Base-by-base conservation (phyloP, 2,888 invertebrate species). In the Gymnocheta viridis region DNA sequence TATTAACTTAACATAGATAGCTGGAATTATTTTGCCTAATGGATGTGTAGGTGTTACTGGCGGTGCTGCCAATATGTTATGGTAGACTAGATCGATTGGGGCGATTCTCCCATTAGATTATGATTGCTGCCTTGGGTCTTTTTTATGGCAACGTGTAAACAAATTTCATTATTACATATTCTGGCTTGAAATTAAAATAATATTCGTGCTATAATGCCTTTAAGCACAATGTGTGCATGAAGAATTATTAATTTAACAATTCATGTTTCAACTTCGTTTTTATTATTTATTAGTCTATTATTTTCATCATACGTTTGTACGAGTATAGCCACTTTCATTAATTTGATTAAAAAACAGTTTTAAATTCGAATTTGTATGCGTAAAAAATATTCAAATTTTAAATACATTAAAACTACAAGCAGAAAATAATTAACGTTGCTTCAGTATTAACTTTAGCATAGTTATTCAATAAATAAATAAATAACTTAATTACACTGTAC, bases 181-280 rank as follows among this genome's bases (percentile, higher is more conserved):
- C 19, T 67, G 19, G 58, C 49, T 58, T 29, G 35, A 56, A 47
- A 60, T 67, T 9, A 67, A 70, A 62, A 70, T 32, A 70, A 27
- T 38, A 64, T 51, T 56, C 27, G 56, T 56, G 56, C 44, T 72
- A 29, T 27, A 64, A 72, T 54, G 47, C 69, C 77, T 41, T 6
- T 19, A 19, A 49, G 77, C 49, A 19, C 9, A 60, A 60, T 78
- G 58, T n/a, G n/a, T n/a, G n/a, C 49, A 51, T 49, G 22, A 51
- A 38, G 19, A 69, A 78, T 49, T 58, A 77, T 77, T 67, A 17
- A 77, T 77, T 67, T 58, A 67, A 14, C 29, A 47, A 66, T 76
- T 54, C 32, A 35, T 66, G 56, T 56, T 72, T 32, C 32, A 17
- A 10, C 47, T 67, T 58, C 27, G 7, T 29, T 67, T 51, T 38